Evolutionary conservation across 2,888 invertebrate genomes (phyloP).

Genomic region (Zootermopsis nevadensis): DNA sequence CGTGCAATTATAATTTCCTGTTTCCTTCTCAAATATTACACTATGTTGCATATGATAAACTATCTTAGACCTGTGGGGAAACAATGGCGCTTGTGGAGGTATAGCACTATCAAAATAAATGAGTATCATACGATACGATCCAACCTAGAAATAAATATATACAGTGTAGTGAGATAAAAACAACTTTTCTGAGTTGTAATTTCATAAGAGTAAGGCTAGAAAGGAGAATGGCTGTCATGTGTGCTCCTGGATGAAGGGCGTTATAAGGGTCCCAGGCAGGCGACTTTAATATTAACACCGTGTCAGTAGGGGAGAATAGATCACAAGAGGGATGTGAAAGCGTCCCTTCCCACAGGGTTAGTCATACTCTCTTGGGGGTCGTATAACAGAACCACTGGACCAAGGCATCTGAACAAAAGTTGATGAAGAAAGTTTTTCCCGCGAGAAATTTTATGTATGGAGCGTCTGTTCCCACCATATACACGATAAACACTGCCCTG

Average conservation of each 20-base stretch:
- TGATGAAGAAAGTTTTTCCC: background rate
- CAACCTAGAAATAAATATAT: no score
- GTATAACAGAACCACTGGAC: slow-evolving; percentile 10
- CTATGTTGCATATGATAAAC: no score
- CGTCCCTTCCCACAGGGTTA: slow-evolving; percentile 4
- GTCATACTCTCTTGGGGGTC: background rate
- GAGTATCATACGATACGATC: no score
- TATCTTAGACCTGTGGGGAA: no score
- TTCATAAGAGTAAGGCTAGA: background rate
- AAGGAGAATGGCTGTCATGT: background rate
- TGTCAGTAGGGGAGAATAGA: slow-evolving; percentile 14
- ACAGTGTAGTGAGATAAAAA: no score
- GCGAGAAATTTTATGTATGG: background rate
- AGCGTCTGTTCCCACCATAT: background rate
- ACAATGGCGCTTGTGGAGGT: no score
- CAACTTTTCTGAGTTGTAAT: no score
- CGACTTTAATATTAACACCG: slow-evolving; percentile 16
- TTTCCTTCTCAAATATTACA: no score
- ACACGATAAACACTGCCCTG: background rate
- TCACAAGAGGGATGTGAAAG: slow-evolving; percentile 6
- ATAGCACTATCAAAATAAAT: no score
- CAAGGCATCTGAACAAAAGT: background rate
- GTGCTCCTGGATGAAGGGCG: background rate
- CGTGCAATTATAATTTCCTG: no score
- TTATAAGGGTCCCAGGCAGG: slow-evolving; percentile 11